Percentiles rank a stretch among this genome's conserved stretches.
These are phyloP conservation scores for Mimachlamys varia DNA, from an alignment of 2,888 invertebrate species.

Conservation along the genomic window DNA sequence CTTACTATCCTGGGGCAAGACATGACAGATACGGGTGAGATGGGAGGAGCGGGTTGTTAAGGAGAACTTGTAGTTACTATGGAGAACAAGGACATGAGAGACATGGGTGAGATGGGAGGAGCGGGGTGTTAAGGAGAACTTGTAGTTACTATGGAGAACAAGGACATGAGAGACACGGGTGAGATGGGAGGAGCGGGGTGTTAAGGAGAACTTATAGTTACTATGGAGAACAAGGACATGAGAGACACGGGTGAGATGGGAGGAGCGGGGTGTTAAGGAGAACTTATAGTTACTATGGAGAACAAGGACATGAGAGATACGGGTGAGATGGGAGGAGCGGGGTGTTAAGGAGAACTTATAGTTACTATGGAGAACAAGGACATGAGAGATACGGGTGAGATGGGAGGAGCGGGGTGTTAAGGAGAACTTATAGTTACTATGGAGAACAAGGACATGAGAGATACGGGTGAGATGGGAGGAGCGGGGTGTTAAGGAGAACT, in stretches of 20 bases:
- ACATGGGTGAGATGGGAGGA: too few relatives aligned
- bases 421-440: neutral
- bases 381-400: neutral
- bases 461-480: neutral
- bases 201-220: neutral
- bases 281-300: neutral
- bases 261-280: neutral
- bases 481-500: neutral
- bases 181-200: too few relatives aligned
- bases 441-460: neutral
- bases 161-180: neutral
- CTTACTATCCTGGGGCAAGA: neutral
- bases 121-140: neutral
- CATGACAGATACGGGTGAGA: too few relatives aligned
- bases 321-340: too few relatives aligned
- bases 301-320: neutral
- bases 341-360: neutral
- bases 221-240: neutral
- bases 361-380: neutral
- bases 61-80: neutral
- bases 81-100: neutral
- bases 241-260: neutral
- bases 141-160: neutral
- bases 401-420: too few relatives aligned
- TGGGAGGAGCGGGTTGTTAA: too few relatives aligned